Conservation (phyloP, 2,888 invertebrate genomes). For the Lathronympha strigana region DNA sequence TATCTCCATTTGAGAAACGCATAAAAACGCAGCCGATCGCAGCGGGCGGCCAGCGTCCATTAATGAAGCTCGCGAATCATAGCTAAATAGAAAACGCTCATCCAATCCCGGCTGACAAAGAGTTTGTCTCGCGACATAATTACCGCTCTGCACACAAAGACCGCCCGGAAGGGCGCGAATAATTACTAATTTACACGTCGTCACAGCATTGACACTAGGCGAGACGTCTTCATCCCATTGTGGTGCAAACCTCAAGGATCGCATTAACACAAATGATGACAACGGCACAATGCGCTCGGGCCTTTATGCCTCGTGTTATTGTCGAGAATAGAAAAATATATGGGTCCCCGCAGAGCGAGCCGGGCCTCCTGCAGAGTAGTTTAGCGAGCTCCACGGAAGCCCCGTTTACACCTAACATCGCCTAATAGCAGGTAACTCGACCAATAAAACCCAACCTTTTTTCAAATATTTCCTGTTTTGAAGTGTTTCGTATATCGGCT, state of each 20-base stretch:
- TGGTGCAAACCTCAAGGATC: constrained; percentile 82
- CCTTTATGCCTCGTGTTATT: constrained; percentile 74
- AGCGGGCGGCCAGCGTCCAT: constrained; percentile 65
- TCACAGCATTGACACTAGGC: constrained; percentile 77
- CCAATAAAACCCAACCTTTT: constrained; percentile 80
- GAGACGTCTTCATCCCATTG: constrained; percentile 79
- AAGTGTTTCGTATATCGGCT: constrained; percentile 71
- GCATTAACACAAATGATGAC: constrained; percentile 83
- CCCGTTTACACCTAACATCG: constrained; percentile 80
- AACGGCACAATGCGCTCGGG: constrained; percentile 70
- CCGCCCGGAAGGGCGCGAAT: constrained; percentile 75
- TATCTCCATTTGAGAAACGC: constrained; percentile 71
- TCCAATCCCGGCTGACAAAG: constrained; percentile 63
- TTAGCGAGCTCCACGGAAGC: constrained; percentile 79
- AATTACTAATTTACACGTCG: constrained; percentile 82
- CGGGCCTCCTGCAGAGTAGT: constrained; percentile 69
- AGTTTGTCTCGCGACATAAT: constrained; percentile 62
- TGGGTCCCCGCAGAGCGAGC: constrained; percentile 66
- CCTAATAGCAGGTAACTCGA: constrained; percentile 82
- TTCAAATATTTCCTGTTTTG: constrained; percentile 81
- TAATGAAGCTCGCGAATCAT: constrained; percentile 63
- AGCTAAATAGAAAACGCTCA: constrained; percentile 58
- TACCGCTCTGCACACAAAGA: constrained; percentile 67
- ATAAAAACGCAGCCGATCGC: constrained; percentile 70
- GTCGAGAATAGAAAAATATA: constrained; percentile 80